A percentile compares a stretch with the other conserved stretches of the same genome.
Conservation (phyloP, 1,140 invertebrate species). For the Diplogasteroides magnus region DNA sequence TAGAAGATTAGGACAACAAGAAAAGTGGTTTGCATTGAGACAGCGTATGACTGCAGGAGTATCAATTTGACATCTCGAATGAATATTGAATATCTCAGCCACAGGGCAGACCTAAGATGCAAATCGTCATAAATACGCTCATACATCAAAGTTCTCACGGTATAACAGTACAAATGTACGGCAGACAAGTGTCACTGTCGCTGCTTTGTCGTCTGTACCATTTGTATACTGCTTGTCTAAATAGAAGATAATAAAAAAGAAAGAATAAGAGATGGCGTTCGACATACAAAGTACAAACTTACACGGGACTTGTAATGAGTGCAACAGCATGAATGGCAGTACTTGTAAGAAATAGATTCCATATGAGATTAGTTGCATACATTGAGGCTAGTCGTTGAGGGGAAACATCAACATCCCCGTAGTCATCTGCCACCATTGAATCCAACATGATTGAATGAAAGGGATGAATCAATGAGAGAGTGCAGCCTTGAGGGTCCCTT, state of each 20-base stretch:
- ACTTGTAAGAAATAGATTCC: constrained; percentile 49
- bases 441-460: neutral
- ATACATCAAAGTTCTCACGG: constrained; percentile 18
- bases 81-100: constrained; percentile 50
- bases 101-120: constrained; percentile 38
- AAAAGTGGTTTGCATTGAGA: constrained; percentile 48
- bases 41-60: constrained; percentile 45
- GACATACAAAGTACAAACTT: no score
- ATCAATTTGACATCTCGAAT: constrained; percentile 48
- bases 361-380: constrained; percentile 44
- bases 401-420: constrained; percentile 22
- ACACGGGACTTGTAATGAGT: constrained; percentile 49
- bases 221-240: constrained; percentile 51
- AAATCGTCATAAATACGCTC: neutral
- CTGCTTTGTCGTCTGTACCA: constrained; percentile 41
- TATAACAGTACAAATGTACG: constrained; percentile 45
- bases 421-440: neutral
- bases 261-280: neutral
- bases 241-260: constrained; percentile 5
- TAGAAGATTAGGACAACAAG: constrained; percentile 41
- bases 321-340: constrained; percentile 50
- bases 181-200: constrained; percentile 46
- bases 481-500: no score
- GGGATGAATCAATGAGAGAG: neutral
- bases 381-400: constrained; percentile 24